Percentiles rank a stretch among this genome's conserved stretches.
Conservation (phyloP, 2,888 invertebrate species). For the Chironomus riparius region DNA sequence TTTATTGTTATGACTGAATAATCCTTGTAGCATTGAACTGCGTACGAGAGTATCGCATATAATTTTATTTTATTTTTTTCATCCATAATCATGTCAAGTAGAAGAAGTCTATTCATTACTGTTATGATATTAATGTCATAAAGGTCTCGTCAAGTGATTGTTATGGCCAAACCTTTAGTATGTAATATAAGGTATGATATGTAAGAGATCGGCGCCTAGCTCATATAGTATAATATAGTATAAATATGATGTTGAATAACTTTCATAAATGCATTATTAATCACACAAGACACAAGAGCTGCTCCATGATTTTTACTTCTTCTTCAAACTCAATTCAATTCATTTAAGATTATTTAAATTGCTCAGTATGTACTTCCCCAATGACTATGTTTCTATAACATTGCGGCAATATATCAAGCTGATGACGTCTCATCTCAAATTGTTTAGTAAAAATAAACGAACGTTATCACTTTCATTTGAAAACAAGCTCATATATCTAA, state of each 20-base stretch:
- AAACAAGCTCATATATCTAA: neutral
- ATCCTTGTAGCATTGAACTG: too few relatives aligned
- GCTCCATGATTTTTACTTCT: too few relatives aligned
- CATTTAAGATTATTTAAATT: neutral
- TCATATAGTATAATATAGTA: neutral
- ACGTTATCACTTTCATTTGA: slow-evolving; percentile 1
- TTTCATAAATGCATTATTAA: slow-evolving; percentile 1
- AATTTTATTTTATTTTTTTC: too few relatives aligned
- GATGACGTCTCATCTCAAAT: neutral
- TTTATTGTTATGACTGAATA: too few relatives aligned
- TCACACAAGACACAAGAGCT: neutral
- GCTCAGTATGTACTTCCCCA: neutral
- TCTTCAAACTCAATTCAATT: neutral
- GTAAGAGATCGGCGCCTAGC: neutral
- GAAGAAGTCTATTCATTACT: neutral
- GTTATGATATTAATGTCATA: neutral
- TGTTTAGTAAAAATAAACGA: neutral
- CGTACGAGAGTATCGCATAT: too few relatives aligned
- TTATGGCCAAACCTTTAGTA: neutral
- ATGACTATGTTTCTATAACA: neutral
- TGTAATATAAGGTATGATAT: neutral
- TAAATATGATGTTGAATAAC: neutral
- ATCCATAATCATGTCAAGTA: neutral
- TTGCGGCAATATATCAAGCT: neutral
- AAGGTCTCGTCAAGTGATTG: neutral